Base-by-base conservation (phyloP, 35 echinoderm and acorn worm genomes). In the Lytechinus pictus region DNA sequence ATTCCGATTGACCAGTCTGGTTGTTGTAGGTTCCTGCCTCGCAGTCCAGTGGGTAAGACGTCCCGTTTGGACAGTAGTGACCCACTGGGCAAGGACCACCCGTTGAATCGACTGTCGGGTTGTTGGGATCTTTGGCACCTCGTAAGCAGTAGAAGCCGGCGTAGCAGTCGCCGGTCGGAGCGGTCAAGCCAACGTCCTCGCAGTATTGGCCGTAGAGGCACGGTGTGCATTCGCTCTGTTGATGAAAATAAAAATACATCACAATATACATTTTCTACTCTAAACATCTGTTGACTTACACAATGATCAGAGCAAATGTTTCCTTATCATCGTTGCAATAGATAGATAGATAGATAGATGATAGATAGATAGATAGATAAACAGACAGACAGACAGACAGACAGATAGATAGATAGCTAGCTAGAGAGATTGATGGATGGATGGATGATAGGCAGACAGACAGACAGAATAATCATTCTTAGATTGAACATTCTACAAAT, bases 181-280 rank as follows among this genome's bases (percentile, higher is more conserved):
- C 87, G 5, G 96, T 97, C 89, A 99, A 91, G 6, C 97, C 97
- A 27, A 95, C 94, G 3, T 57, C 94, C 28, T 95, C 97, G 93
- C 98, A 99, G 86, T 97, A 97, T 94, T 97, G 95, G 56, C 98
- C 97, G 58, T 97, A 97, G 10, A 99, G 96, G 54, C 98, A 99
- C 6, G 13, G 58, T 52, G 98, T 99, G 66, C 98, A 99, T 79
- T 99, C 98, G 57, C 58, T 96, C 98, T 99, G 95, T 54, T 29
- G 13, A 89, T 6, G 9, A 60, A 16, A 6, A 44, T 44, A 44
- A 44, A 44, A 44, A n/a, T n/a, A n/a, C n/a, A n/a, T n/a, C n/a
- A n/a, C n/a, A n/a, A n/a, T n/a, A n/a, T n/a, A n/a, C n/a, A n/a
- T n/a, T n/a, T n/a, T n/a, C n/a, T n/a, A n/a, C n/a, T n/a, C n/a